A percentile compares a stretch with the other conserved stretches of the same genome.
These are phyloP conservation scores for Daktulosphaira vitifoliae DNA, from an alignment of 1,140 invertebrate genomes.

Conservation along the genomic window DNA sequence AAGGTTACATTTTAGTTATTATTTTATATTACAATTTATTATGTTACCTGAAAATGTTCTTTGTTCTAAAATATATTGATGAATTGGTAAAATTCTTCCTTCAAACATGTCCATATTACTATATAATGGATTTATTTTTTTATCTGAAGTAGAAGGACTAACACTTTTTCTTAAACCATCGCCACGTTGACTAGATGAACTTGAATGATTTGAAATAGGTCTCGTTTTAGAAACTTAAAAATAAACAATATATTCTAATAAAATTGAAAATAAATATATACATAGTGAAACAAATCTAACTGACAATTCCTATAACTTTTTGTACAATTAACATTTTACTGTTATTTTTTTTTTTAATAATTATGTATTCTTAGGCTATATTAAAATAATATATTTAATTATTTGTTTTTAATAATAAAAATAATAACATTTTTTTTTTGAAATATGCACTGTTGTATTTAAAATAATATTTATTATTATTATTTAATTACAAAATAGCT, in stretches of 20 bases:
- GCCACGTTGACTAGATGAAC: conserved; percentile 23
- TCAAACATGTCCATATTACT: conserved; percentile 54
- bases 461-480: too few relatives aligned
- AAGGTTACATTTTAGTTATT: too few relatives aligned
- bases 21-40: neutral
- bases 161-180: conserved; percentile 18
- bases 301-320: too few relatives aligned
- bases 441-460: too few relatives aligned
- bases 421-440: too few relatives aligned
- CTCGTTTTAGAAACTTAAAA: conserved; percentile 13
- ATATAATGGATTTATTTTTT: conserved; percentile 49
- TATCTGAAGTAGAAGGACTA: conserved; percentile 20
- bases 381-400: too few relatives aligned
- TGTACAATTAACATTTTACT: too few relatives aligned
- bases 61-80: conserved; percentile 82
- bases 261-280: neutral
- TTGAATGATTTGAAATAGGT: conserved; percentile 32
- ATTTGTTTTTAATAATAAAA: too few relatives aligned
- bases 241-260: neutral
- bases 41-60: conserved; percentile 59
- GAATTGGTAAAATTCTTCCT: conserved; percentile 63
- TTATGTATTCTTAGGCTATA: too few relatives aligned
- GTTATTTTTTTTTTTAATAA: too few relatives aligned
- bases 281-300: too few relatives aligned
- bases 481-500: too few relatives aligned